Evolutionary conservation across 1,140 invertebrate species (phyloP).

Genomic region (Monomorium pharaonis): DNA sequence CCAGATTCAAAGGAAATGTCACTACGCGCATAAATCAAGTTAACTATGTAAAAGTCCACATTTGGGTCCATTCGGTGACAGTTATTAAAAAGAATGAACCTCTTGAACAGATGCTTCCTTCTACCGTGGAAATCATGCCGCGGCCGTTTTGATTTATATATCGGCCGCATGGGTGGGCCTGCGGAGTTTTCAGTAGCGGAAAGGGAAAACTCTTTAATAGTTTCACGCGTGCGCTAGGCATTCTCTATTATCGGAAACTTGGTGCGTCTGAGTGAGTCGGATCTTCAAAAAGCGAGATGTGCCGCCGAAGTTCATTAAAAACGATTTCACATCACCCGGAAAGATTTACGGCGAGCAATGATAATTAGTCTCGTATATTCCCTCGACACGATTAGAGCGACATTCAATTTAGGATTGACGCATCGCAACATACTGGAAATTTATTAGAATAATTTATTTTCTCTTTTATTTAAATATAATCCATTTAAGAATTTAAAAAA

Average conservation of each 20-base stretch:
- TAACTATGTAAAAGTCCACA: conserved; percentile 65
- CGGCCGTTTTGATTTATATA: conserved; percentile 69
- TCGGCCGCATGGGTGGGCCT: conserved; percentile 66
- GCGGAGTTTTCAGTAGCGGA: conserved; percentile 65
- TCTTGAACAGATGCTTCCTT: conserved; percentile 65
- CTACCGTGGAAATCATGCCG: conserved; percentile 61
- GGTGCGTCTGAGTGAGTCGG: conserved; percentile 35
- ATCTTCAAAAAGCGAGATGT: conserved; percentile 15
- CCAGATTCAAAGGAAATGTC: conserved; percentile 33
- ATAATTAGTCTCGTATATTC: neutral
- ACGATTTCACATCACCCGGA: neutral
- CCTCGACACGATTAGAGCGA: neutral
- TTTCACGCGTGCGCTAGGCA: conserved; percentile 46
- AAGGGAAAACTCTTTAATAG: conserved; percentile 71
- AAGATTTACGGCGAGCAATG: neutral
- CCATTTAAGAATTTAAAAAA: neutral
- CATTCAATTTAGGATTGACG: neutral
- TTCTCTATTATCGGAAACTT: conserved; percentile 17
- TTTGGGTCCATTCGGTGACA: conserved; percentile 62
- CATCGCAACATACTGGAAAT: neutral
- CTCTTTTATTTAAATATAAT: neutral
- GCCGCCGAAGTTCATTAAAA: conserved; percentile 51
- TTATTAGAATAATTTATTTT: neutral
- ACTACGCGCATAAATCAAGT: conserved; percentile 64
- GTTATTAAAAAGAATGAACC: conserved; percentile 71